Base-by-base conservation (phyloP, 2,797 vertebrate genomes). In the Thunnus albacares region DNA sequence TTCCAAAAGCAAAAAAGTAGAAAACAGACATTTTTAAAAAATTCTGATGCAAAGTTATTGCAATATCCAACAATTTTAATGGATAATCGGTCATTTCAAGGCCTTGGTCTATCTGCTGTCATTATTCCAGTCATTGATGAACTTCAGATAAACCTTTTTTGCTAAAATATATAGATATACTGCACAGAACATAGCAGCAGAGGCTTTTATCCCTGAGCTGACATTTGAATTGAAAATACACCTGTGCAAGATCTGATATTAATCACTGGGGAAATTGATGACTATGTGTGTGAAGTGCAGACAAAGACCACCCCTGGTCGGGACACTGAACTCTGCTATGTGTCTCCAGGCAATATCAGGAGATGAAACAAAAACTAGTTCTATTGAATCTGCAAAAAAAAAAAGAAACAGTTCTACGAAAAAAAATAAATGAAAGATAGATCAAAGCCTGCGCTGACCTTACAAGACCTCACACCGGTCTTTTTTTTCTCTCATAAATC, bases 281-380 rank as follows among this genome's bases (percentile, higher is more conserved):
- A 77, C 26, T 24, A 61, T 30, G 51, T 49, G 75, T 55, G 75
- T 60, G 66, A 80, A 82, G 71, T 7, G n/a, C 58, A 80, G 71
- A 79, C 70, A 70, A 47, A 80, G 75, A 83, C 80, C 81, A 75
- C 77, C 80, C 35, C 56, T 59, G 65, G 33, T 63, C 33, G 14
- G 71, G 77, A 82, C 70, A 51, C 62, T 75, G 59, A 84, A 84
- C 81, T 84, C 61, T 52, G 73, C 62, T 43, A 7, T 62, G 62
- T 82, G 71, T 87, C 89, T 76, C 74, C 67, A 58, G 86, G 86
- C 80, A 55, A 84, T 52, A 77, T 69, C 49, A 76, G 28, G 62
- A 86, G 75, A 91, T 90, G 62, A 93, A 89, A 92, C 49, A 85
- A 77, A 77, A 75, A 53, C 20, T 6, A 12, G 14, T 51, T 83